Conservation (phyloP, 2,797 vertebrate genomes). For the Danionella dracula region DNA sequence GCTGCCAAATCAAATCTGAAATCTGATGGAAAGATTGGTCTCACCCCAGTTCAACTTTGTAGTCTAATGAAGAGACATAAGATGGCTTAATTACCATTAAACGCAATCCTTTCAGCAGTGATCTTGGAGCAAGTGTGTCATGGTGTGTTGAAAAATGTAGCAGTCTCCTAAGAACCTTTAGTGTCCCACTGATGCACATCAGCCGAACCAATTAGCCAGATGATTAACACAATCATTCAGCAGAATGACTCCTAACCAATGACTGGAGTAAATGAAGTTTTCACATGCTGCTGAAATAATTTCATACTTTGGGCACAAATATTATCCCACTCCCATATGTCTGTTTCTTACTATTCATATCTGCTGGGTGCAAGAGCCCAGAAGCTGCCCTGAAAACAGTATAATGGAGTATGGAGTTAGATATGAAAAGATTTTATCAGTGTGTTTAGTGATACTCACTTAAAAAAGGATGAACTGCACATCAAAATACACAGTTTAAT, state of each 20-base stretch:
- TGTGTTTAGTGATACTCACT: no score
- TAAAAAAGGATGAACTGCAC: no score
- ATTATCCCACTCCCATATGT: conserved; percentile 28
- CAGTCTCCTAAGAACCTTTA: conserved; percentile 42
- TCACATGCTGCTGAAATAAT: conserved; percentile 32
- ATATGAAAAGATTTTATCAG: no score
- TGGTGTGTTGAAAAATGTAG: conserved; percentile 23
- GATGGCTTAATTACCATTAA: conserved; percentile 1
- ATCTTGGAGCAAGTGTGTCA: conserved; percentile 4
- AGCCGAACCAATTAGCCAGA: conserved; percentile 14
- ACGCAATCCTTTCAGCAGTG: not conserved
- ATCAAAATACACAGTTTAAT: no score
- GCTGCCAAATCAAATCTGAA: not conserved
- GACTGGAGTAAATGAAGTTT: conserved; percentile 29
- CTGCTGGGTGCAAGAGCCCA: conserved; percentile 24
- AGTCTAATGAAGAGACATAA: conserved; percentile 6
- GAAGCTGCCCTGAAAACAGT: not conserved
- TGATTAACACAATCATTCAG: conserved; percentile 32
- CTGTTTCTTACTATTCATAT: conserved; percentile 32
- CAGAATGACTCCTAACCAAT: conserved; percentile 27
- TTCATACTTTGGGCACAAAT: conserved; percentile 26
- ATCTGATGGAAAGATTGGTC: not conserved
- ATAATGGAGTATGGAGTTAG: no score
- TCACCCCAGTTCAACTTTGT: not conserved
- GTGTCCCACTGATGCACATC: conserved; percentile 22